These are phyloP conservation scores for Ceratoteleas bidentatus DNA, from an alignment of 1,140 invertebrate genomes.

Conservation along the genomic window DNA sequence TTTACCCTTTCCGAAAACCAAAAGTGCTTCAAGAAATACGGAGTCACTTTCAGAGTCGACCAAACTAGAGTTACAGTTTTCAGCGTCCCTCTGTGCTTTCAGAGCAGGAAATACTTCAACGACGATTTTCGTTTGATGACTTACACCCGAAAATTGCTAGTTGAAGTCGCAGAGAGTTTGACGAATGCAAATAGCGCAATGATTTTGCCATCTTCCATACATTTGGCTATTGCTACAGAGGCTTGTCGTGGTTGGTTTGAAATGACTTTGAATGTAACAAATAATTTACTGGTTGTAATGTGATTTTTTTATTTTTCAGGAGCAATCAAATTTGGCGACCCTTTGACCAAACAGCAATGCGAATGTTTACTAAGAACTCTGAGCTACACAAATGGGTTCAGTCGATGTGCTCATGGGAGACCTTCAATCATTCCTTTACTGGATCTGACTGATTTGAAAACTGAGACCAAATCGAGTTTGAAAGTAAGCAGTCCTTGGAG, in stretches of 20 bases:
- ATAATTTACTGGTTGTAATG: too few species aligned
- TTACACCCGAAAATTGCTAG: constrained; percentile 67
- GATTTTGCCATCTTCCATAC: constrained; percentile 74
- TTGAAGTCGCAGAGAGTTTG: constrained; percentile 71
- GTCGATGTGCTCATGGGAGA: constrained; percentile 78
- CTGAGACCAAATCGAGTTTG: not conserved
- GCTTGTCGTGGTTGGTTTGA: constrained; percentile 73
- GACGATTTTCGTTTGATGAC: constrained; percentile 64
- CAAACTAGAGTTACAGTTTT: constrained; percentile 64
- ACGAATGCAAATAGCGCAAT: constrained; percentile 38
- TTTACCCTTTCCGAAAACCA: constrained; percentile 61
- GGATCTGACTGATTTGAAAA: constrained; percentile 68
- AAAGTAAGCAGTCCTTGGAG: constrained; percentile 23
- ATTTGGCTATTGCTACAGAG: constrained; percentile 76
- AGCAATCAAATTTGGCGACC: constrained; percentile 79
- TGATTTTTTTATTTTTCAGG: too few species aligned
- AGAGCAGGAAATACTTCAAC: constrained; percentile 61
- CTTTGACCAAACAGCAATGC: constrained; percentile 72
- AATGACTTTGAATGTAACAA: too few species aligned
- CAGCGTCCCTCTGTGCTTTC: constrained; percentile 75
- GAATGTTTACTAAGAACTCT: constrained; percentile 70
- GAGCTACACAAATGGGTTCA: constrained; percentile 72
- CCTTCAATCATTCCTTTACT: constrained; percentile 78
- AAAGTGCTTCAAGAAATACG: constrained; percentile 69
- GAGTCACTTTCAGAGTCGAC: constrained; percentile 67